These are phyloP conservation scores for Lates japonicus DNA, from an alignment of 2,797 vertebrate species.

Conservation along the genomic window DNA sequence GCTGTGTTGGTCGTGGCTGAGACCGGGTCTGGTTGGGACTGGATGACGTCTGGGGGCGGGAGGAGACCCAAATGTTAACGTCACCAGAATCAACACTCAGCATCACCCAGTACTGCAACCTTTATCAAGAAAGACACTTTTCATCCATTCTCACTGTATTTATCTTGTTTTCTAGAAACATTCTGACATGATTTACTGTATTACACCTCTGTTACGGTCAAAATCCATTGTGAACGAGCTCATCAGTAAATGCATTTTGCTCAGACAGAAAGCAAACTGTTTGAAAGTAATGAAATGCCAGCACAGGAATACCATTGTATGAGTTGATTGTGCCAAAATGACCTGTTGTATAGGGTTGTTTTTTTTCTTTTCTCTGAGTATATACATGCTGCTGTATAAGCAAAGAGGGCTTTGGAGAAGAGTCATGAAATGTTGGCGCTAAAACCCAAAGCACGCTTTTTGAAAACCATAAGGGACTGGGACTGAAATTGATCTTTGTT, in stretches of 20 bases:
- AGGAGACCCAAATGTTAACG: slow-evolving; percentile 23
- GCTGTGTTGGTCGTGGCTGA: slow-evolving; percentile 23
- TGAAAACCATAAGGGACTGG: slow-evolving; percentile 87
- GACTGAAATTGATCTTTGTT: slow-evolving; percentile 88
- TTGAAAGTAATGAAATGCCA: slow-evolving; percentile 68
- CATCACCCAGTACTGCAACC: slow-evolving; percentile 46
- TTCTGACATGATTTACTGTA: slow-evolving; percentile 68
- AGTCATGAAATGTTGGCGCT: slow-evolving; percentile 80
- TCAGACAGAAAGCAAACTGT: slow-evolving; percentile 61
- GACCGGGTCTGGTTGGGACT: slow-evolving; percentile 19
- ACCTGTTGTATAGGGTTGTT: slow-evolving; percentile 80
- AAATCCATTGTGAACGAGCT: slow-evolving; percentile 59
- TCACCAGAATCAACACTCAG: slow-evolving; percentile 27
- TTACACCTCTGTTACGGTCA: slow-evolving; percentile 59
- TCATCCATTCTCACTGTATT: slow-evolving; percentile 48
- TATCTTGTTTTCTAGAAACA: slow-evolving; percentile 58
- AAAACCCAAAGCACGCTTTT: slow-evolving; percentile 88
- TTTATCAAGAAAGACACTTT: slow-evolving; percentile 45
- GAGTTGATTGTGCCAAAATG: slow-evolving; percentile 87
- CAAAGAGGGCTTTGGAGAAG: slow-evolving; percentile 82
- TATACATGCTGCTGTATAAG: slow-evolving; percentile 84
- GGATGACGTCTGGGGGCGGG: slow-evolving; percentile 7
- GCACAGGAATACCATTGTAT: slow-evolving; percentile 71
- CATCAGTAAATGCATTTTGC: slow-evolving; percentile 62
- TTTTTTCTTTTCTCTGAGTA: slow-evolving; percentile 56